phyloP scores from a whole-genome alignment of 2,797 vertebrate species.

The Poecilia wingei region DNA sequence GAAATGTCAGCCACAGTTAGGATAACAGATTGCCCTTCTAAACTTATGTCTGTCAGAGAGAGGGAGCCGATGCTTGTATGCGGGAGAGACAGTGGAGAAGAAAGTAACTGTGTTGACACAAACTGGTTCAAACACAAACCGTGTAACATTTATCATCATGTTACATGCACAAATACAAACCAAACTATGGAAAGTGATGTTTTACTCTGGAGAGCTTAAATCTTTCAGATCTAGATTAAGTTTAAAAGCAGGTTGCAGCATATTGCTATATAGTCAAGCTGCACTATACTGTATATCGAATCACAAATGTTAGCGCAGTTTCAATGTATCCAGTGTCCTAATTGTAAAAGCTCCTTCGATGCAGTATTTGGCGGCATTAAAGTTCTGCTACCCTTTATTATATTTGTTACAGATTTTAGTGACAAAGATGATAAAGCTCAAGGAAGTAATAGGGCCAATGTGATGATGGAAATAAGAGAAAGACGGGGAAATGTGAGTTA shows the following conservation, averaged over 20 bases:
- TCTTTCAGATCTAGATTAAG: background rate
- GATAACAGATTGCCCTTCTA: conserved; percentile 62
- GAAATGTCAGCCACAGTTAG: conserved; percentile 66
- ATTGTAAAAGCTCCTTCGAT: background rate
- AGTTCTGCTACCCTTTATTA: background rate
- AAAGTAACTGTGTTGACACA: conserved; percentile 4
- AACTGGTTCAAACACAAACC: conserved; percentile 16
- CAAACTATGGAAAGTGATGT: background rate
- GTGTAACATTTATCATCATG: background rate
- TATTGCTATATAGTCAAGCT: background rate
- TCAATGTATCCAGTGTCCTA: background rate
- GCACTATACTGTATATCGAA: background rate
- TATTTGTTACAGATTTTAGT: background rate
- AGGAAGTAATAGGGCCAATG: background rate
- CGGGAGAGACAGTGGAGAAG: background rate
- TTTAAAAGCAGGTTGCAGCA: background rate
- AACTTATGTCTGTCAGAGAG: conserved; percentile 61
- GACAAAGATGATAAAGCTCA: background rate
- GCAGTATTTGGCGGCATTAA: background rate
- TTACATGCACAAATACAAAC: background rate
- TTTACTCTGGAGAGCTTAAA: background rate
- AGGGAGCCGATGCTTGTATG: conserved; percentile 9
- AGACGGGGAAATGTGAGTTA: background rate
- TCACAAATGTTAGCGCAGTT: background rate
- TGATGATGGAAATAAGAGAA: background rate